A percentile compares a stretch with the other conserved stretches of the same genome.
phyloP scores from a whole-genome alignment of 2,113 vertebrate genomes.

The Kryptolebias marmoratus region DNA sequence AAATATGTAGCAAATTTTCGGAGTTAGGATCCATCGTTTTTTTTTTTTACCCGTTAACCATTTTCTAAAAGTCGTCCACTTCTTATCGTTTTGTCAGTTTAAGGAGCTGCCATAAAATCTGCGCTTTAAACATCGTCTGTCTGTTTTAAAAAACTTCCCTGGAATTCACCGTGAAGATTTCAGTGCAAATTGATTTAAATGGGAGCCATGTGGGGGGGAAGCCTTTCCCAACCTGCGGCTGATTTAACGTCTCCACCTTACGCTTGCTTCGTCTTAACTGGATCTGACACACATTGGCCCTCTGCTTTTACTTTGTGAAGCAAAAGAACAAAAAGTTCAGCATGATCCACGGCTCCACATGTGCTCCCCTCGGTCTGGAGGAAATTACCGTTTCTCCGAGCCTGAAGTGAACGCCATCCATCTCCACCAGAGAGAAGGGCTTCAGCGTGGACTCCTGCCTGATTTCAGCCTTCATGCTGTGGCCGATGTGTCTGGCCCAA shows the following conservation, averaged over 20 bases:
- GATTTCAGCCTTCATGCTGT: constrained; percentile 81
- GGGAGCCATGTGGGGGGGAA: constrained; percentile 39
- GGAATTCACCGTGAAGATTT: constrained; percentile 27
- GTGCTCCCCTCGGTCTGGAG: constrained; percentile 23
- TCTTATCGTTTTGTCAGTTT: neutral
- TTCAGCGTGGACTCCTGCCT: constrained; percentile 74
- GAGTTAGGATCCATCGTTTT: too few species aligned
- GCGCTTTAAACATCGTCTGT: neutral
- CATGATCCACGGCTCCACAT: constrained; percentile 30
- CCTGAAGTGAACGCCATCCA: constrained; percentile 83
- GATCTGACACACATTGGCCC: constrained; percentile 19
- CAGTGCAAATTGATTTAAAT: constrained; percentile 20
- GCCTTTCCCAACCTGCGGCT: constrained; percentile 51
- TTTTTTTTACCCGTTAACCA: neutral
- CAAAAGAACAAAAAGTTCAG: constrained; percentile 15
- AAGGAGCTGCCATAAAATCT: neutral
- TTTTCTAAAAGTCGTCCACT: neutral
- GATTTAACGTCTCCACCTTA: constrained; percentile 48
- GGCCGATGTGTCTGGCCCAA: constrained; percentile 79
- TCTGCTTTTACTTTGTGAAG: constrained; percentile 20
- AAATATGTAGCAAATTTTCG: too few species aligned
- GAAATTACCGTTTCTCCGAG: constrained; percentile 84
- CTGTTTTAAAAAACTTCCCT: constrained; percentile 2
- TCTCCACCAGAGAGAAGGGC: constrained; percentile 67
- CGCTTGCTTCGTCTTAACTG: constrained; percentile 15